A percentile compares a stretch with the other conserved stretches of the same genome.
Evolutionary conservation across 30 jellyfish, hydroid and myxozoan species (phyloP).

Genomic region (Pseudorhiza aurosa): DNA sequence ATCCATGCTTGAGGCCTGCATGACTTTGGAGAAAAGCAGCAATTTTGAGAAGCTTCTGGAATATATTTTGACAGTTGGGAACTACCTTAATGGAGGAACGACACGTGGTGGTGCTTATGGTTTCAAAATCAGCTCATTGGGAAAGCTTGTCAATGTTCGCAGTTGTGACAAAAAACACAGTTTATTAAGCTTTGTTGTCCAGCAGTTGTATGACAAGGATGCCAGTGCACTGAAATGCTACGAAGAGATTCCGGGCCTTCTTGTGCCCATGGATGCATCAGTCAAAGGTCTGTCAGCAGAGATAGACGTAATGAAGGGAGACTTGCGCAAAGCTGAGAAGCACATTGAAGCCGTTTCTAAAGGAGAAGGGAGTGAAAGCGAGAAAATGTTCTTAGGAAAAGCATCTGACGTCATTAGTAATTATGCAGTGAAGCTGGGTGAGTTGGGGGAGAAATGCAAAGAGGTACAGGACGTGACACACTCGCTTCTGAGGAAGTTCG

Average conservation of each 20-base stretch:
- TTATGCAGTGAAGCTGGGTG: constrained; percentile 30
- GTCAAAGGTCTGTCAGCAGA: constrained; percentile 85
- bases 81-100: constrained; percentile 92
- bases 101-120: constrained; percentile 97
- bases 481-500: constrained; percentile 63
- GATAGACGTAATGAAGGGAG: constrained; percentile 85
- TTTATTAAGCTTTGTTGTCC: constrained; percentile 71
- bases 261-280: constrained; percentile 86
- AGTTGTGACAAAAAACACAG: constrained; percentile 79
- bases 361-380: constrained; percentile 8
- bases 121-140: constrained; percentile 83
- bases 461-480: constrained; percentile 49
- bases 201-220: constrained; percentile 80
- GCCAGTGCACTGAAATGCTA: constrained; percentile 71
- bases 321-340: constrained; percentile 45
- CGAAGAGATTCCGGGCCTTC: constrained; percentile 69
- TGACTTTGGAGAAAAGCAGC: constrained; percentile 38
- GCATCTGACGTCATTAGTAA: constrained; percentile 38
- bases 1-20: constrained; percentile 66
- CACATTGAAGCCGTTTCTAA: constrained; percentile 43
- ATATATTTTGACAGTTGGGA: constrained; percentile 81
- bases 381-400: constrained; percentile 37
- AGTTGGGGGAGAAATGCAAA: constrained; percentile 48
- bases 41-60: constrained; percentile 67
- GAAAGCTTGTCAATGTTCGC: constrained; percentile 70